These are phyloP conservation scores for Gadus macrocephalus DNA, from an alignment of 2,113 vertebrate species.

Conservation along the genomic window DNA sequence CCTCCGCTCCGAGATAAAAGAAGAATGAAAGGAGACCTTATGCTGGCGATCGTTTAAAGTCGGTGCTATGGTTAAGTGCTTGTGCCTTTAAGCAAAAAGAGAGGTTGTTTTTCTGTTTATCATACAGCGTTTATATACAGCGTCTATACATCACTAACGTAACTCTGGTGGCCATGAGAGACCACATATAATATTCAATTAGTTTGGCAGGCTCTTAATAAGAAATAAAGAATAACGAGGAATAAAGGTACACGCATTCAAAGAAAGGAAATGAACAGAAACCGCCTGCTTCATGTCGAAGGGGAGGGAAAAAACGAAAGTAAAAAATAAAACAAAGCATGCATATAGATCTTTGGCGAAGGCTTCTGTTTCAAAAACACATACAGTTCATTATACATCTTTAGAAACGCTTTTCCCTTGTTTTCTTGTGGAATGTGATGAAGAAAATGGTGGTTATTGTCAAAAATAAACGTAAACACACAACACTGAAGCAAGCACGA, in stretches of 20 bases:
- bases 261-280: conserved; percentile 53
- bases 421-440: conserved; percentile 37
- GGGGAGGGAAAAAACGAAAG: conserved; percentile 13
- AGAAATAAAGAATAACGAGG: conserved; percentile 32
- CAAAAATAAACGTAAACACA: not conserved
- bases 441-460: conserved; percentile 20
- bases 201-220: conserved; percentile 41
- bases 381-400: conserved; percentile 72
- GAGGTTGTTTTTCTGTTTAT: conserved; percentile 39
- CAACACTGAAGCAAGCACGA: conserved; percentile 55
- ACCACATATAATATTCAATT: conserved; percentile 48
- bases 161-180: conserved; percentile 45
- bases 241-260: conserved; percentile 46
- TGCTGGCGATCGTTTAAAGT: conserved; percentile 74
- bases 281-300: conserved; percentile 51
- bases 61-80: conserved; percentile 69
- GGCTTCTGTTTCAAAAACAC: conserved; percentile 63
- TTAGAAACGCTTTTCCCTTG: conserved; percentile 56
- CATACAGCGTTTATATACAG: conserved; percentile 82
- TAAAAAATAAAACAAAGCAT: conserved; percentile 54
- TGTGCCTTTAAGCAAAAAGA: conserved; percentile 73
- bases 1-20: conserved; percentile 54
- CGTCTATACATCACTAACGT: conserved; percentile 74
- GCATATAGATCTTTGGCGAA: conserved; percentile 69
- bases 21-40: conserved; percentile 51